Base-by-base conservation (phyloP, 2,113 vertebrate genomes). In the Rhynchomys soricoides region DNA sequence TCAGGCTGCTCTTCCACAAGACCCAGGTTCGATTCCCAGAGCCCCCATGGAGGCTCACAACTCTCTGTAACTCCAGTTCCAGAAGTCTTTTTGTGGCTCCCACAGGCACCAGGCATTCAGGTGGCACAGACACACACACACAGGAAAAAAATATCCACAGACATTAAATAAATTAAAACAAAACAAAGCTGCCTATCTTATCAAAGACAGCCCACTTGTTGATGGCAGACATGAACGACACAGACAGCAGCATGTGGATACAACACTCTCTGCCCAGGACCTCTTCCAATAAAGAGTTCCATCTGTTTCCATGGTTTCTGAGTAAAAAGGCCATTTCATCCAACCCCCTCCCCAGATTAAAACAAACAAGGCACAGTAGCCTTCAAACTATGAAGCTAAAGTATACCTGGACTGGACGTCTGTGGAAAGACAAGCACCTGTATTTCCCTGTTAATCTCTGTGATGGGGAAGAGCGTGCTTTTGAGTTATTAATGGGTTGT, bases 181-280 rank as follows among this genome's bases (percentile, higher is more conserved):
- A 7, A 48, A 11, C 31, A 15, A 37, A 73, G 15, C 7, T 55
- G 26, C 62, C 3, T 34, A 45, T 43, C 34, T 74, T 52, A 48
- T 75, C 71, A 73, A 55, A 85, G 16, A 89, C 9, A 79, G 62
- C 22, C 89, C 40, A 92, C 48, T 91, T 94, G 66, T 62, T 91
- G 71, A 79, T 0, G 87, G 29, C 70, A 90, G 66, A 68, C 90
- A 26, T 74, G 19, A 26, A 88, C 57, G 37, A 8, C 90, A 86
- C 89, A 88, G 22, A 50, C 26, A 92, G 31, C 1, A 70, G 34
- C 57, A 83, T 50, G 29, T 37, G 89, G 81, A 59, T 21, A 50
- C 16, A 77, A 45, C 90, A 85, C 86, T 74, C 68, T 24, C 16
- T 37, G 31, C 8, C 3, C 29, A 78, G 17, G 77, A 8, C 77